Conservation (phyloP, 2,888 invertebrate species). For the Nephrocerus scutellatus region DNA sequence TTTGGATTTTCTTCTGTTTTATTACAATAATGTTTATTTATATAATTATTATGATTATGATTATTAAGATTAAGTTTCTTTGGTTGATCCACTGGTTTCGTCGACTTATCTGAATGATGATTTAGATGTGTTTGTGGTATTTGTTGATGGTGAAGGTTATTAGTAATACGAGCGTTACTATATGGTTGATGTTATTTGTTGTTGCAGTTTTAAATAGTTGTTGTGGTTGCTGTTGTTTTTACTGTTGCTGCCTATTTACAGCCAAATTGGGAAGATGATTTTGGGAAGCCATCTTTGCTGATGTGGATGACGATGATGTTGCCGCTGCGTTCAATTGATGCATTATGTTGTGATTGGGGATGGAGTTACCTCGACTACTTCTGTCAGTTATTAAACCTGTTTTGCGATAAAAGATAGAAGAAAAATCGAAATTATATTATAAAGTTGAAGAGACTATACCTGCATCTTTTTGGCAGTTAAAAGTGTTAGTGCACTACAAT, state of each 20-base stretch:
- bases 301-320: conserved; percentile 21
- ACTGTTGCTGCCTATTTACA: conserved; percentile 10
- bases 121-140: conserved; percentile 3
- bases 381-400: conserved; percentile 20
- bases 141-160: too few species aligned
- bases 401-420: too few species aligned
- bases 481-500: too few species aligned
- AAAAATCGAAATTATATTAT: too few species aligned
- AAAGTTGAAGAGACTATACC: too few species aligned
- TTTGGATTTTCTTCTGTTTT: conserved; percentile 23
- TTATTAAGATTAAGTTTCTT: conserved; percentile 46
- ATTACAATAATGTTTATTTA: conserved; percentile 31
- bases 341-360: conserved; percentile 16
- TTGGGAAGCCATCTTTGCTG: conserved; percentile 13
- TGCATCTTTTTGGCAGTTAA: too few species aligned
- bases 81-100: conserved; percentile 49
- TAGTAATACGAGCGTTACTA: conserved; percentile 13
- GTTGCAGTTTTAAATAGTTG: conserved; percentile 30
- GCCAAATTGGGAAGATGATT: conserved; percentile 10
- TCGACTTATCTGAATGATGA: too few species aligned
- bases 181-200: conserved; percentile 28
- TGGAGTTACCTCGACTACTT: conserved; percentile 16
- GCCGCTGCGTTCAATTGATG: conserved; percentile 11
- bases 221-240: conserved; percentile 26
- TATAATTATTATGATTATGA: conserved; percentile 24